phyloP scores from a whole-genome alignment of 2,888 invertebrate genomes.

The Latrodectus hesperus region DNA sequence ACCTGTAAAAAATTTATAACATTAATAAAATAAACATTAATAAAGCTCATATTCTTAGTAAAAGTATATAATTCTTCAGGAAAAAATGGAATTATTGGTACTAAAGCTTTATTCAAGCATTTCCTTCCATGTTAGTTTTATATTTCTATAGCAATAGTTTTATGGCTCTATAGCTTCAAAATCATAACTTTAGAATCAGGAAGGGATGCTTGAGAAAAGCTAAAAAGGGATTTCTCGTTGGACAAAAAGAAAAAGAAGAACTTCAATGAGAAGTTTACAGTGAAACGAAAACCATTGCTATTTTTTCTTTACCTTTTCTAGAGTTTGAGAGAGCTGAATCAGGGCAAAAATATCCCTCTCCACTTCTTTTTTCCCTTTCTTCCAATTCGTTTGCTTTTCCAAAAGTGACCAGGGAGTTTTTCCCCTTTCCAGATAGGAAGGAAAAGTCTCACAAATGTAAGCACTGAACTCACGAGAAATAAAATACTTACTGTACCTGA shows the following conservation, averaged over 20 bases:
- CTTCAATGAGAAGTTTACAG: background rate
- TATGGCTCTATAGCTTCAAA: background rate
- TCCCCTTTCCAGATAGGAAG: background rate
- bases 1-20: too few species aligned
- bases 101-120: too few species aligned
- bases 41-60: too few species aligned
- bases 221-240: background rate
- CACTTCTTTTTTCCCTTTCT: background rate
- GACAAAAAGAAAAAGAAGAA: background rate
- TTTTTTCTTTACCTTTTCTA: background rate
- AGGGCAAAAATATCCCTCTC: background rate
- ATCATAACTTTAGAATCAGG: background rate
- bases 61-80: too few species aligned
- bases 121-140: background rate
- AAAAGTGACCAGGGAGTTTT: conserved; percentile 3
- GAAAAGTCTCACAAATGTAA: background rate
- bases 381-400: conserved; percentile 5
- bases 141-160: background rate
- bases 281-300: background rate
- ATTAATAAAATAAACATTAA: too few species aligned
- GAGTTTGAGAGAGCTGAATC: conserved; percentile 1
- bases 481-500: background rate
- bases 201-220: background rate
- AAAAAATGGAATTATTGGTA: too few species aligned
- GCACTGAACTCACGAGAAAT: background rate